phyloP scores from a whole-genome alignment of 37 sponge, comb jelly and placozoan species.

The Ianthella basta region DNA sequence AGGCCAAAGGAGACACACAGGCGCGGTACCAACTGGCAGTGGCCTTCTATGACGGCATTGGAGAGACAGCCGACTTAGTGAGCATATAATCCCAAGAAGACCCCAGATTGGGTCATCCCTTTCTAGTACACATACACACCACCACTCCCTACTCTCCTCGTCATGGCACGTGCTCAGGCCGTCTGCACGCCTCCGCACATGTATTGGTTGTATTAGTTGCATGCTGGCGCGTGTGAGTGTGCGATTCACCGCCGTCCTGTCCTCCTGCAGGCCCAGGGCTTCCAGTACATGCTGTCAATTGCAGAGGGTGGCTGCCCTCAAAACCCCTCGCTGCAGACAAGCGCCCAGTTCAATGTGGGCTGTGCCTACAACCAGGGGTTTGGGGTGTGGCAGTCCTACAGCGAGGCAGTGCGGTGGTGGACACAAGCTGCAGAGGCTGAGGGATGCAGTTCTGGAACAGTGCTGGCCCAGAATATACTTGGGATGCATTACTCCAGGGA shows the following conservation, averaged over 20 bases:
- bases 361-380: slow-evolving; percentile 86
- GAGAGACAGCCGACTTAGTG: slow-evolving; percentile 62
- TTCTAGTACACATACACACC: too few species aligned
- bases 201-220: too few species aligned
- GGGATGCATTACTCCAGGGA: slow-evolving; percentile 84
- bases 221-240: too few species aligned
- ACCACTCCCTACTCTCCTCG: too few species aligned
- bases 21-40: slow-evolving; percentile 87
- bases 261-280: slow-evolving; percentile 63
- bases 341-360: slow-evolving; percentile 90
- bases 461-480: slow-evolving; percentile 82
- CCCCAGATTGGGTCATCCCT: too few species aligned
- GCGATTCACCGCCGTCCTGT: too few species aligned
- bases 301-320: slow-evolving; percentile 48
- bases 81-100: slow-evolving; percentile 8
- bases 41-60: slow-evolving; percentile 87
- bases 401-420: slow-evolving; percentile 81
- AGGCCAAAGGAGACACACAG: slow-evolving; percentile 43
- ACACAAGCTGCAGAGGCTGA: slow-evolving; percentile 31
- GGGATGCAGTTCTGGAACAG: slow-evolving; percentile 57
- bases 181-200: too few species aligned
- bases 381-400: slow-evolving; percentile 77
- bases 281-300: slow-evolving; percentile 69
- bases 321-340: slow-evolving; percentile 56
- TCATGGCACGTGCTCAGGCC: too few species aligned